A percentile compares a stretch with the other conserved stretches of the same genome.
Conservation (phyloP, 37 sponge, comb jelly and placozoan species). For the Trichoplax adhaerens region DNA sequence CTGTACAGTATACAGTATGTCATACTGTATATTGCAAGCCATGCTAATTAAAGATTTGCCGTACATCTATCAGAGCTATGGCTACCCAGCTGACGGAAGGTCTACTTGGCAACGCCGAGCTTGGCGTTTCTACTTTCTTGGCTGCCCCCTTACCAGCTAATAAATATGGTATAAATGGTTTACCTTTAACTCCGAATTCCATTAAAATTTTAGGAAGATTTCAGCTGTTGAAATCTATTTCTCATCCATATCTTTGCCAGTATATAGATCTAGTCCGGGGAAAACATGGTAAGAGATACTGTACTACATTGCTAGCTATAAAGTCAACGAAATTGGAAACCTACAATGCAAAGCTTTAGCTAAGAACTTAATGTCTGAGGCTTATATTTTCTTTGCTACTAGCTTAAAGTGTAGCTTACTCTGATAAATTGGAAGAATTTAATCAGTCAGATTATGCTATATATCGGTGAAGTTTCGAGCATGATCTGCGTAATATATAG, state of each 20-base stretch:
- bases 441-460: too few species aligned
- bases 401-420: too few species aligned
- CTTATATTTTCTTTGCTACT: too few species aligned
- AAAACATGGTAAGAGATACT: too few species aligned
- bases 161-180: slow-evolving; percentile 65
- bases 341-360: too few species aligned
- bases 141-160: slow-evolving; percentile 47
- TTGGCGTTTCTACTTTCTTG: slow-evolving; percentile 64
- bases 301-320: too few species aligned
- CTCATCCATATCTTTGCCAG: slow-evolving; percentile 51
- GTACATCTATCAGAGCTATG: neutral
- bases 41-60: slow-evolving; percentile 10
- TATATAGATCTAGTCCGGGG: slow-evolving; percentile 56
- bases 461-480: too few species aligned
- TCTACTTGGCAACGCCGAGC: slow-evolving; percentile 21
- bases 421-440: too few species aligned
- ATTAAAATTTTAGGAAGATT: slow-evolving; percentile 68
- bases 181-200: slow-evolving; percentile 76
- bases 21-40: neutral
- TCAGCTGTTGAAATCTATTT: slow-evolving; percentile 28
- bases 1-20: too few species aligned
- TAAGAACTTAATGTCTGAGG: too few species aligned
- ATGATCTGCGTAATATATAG: too few species aligned
- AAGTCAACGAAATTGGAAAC: too few species aligned
- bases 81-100: neutral